phyloP scores from a whole-genome alignment of 2,888 invertebrate species.

The Mimachlamys varia region DNA sequence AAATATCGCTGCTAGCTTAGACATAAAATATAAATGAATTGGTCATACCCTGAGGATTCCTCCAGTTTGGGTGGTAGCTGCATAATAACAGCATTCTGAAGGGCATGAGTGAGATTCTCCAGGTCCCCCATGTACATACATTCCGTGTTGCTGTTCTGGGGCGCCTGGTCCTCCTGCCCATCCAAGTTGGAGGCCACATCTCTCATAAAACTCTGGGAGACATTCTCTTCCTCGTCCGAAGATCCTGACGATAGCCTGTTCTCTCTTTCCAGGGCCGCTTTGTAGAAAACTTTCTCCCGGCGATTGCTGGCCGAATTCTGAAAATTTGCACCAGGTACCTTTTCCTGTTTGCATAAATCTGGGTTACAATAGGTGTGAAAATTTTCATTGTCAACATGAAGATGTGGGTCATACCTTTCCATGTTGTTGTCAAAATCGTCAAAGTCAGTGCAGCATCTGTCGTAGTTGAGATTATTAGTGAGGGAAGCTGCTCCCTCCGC shows the following conservation, averaged over 20 bases:
- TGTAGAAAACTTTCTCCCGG: conserved; percentile 72
- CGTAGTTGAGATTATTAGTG: conserved; percentile 50
- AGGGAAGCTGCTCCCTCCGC: conserved; percentile 47
- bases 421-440: conserved; percentile 51
- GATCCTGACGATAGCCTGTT: conserved; percentile 49
- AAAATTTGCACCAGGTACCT: conserved; percentile 68
- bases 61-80: conserved; percentile 48
- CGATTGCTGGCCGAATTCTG: conserved; percentile 73
- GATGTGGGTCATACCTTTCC: conserved; percentile 51
- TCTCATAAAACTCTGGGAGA: conserved; percentile 46
- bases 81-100: conserved; percentile 54
- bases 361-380: conserved; percentile 40
- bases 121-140: conserved; percentile 54
- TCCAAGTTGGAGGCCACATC: conserved; percentile 43
- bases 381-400: conserved; percentile 48
- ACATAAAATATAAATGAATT: neutral
- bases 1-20: too few relatives aligned
- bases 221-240: conserved; percentile 65
- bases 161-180: conserved; percentile 27
- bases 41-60: conserved; percentile 51
- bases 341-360: conserved; percentile 52
- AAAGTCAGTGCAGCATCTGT: conserved; percentile 44
- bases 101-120: conserved; percentile 52
- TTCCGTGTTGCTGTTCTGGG: conserved; percentile 39
- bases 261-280: conserved; percentile 61